Base-by-base conservation (phyloP, 2,113 vertebrate genomes). In the Crotalus tigris region DNA sequence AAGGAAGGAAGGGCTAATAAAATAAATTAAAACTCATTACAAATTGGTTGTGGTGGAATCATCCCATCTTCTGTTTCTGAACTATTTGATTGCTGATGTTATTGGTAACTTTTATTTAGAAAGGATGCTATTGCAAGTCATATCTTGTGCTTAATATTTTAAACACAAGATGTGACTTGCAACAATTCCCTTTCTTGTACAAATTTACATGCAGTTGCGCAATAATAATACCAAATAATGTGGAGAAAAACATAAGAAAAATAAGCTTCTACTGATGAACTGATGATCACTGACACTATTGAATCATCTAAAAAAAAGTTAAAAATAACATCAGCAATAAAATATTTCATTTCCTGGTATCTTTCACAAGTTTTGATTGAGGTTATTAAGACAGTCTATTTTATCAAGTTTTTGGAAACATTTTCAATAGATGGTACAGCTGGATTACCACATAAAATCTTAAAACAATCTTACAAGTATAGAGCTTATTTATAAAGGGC, bases 291-390 rank as follows among this genome's bases (percentile, higher is more conserved):
- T 69, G 61, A n/a, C 61, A n/a, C 61, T 13, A 64, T 64, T 64
- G 26, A 64, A 29, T 29, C 6, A 26, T 61, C 58, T 61, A 61
- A 61, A 58, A 21, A 58, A 58, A 58, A 58, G 57, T 58, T 58
- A 58, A 6, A 1, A 54, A 92, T 95, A 91, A 95, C 94, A 92
- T 81, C 81, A 69, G 85, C 44, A 13, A 95, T 89, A 46, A 91
- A 44, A 81, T 81, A 81, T 44, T 64, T 64, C 26, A 64, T 26
- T 81, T 81, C 75, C 15, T 39, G 17, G 17, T 81, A 44, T 81
- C 17, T 39, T 81, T 44, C 7, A 44, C 33, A 81, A 44, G 6
- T 21, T 81, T 81, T 81, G 75, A 81, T 21, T 81, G 59, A 13
- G 1, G 10, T 88, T 39, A 64, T 88, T 64, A 92, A 86, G 26